phyloP scores from a whole-genome alignment of 2,888 invertebrate species.

The Trisateles emortualis region DNA sequence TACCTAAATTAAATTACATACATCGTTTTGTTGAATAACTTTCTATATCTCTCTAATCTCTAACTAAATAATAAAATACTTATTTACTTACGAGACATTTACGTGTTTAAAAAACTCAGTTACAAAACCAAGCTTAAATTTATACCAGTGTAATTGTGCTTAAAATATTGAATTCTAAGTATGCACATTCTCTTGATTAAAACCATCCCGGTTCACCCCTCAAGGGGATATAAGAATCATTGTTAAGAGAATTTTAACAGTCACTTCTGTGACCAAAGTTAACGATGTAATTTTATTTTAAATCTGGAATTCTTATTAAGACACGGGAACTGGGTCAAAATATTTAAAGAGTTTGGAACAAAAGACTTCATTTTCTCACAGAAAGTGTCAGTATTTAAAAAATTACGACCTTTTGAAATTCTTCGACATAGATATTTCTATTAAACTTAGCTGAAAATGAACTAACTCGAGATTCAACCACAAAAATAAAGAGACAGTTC shows the following conservation, averaged over 20 bases:
- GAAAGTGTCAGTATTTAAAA: background rate
- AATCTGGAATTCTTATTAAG: constrained; percentile 12
- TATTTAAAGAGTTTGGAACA: constrained; percentile 3
- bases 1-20: no score
- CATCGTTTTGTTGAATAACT: no score
- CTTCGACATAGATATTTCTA: no score
- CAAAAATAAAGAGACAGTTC: no score
- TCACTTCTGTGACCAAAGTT: constrained; percentile 26
- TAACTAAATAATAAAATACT: no score
- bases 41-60: no score
- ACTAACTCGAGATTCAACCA: no score
- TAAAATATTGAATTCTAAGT: background rate
- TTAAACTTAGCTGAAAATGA: no score
- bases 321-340: constrained; percentile 12
- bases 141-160: background rate
- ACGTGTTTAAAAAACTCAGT: no score
- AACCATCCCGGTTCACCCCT: constrained; percentile 10
- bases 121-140: no score
- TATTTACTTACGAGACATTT: no score
- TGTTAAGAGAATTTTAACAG: constrained; percentile 25
- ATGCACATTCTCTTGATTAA: constrained; percentile 23
- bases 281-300: constrained; percentile 27
- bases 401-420: no score
- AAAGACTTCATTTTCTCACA: background rate
- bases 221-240: constrained; percentile 13